phyloP scores from a whole-genome alignment of 2,888 invertebrate genomes.

The Alloscopus bannaensis region DNA sequence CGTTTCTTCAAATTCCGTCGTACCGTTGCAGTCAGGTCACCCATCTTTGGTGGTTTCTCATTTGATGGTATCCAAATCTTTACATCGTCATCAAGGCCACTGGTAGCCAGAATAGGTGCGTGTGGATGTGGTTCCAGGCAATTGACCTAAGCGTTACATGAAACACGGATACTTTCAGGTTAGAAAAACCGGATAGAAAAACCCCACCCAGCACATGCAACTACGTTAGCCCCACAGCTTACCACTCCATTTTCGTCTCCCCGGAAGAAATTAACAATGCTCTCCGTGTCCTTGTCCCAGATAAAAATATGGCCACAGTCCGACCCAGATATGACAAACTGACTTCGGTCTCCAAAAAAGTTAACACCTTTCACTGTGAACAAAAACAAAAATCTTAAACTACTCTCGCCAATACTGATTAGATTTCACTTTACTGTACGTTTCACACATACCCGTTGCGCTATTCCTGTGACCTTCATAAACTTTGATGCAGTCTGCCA shows the following conservation, averaged over 20 bases:
- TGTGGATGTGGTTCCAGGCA: conserved; percentile 93
- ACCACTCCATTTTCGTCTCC: conserved; percentile 91
- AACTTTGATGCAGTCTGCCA: conserved; percentile 78
- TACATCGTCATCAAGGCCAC: conserved; percentile 93
- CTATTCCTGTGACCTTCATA: conserved; percentile 82
- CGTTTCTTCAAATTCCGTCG: conserved; percentile 76
- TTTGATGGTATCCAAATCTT: conserved; percentile 93
- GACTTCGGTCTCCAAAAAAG: conserved; percentile 93
- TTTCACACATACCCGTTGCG: conserved; percentile 76
- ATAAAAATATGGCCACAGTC: conserved; percentile 91
- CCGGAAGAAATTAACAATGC: conserved; percentile 91
- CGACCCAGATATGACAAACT: conserved; percentile 94
- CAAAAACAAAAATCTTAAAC: background rate
- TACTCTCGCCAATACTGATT: background rate
- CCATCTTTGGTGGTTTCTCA: conserved; percentile 79
- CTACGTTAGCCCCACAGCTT: conserved; percentile 75
- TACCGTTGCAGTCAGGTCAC: conserved; percentile 74
- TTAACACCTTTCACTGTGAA: conserved; percentile 91
- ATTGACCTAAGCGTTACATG: conserved; percentile 86
- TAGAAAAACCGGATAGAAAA: background rate
- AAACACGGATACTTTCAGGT: conserved; percentile 57
- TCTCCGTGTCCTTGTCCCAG: conserved; percentile 92
- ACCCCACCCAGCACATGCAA: background rate
- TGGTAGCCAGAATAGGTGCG: conserved; percentile 90
- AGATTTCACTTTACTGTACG: background rate